Percentiles rank a stretch among this genome's conserved stretches.
These are phyloP conservation scores for Ariopsis seemanni DNA, from an alignment of 2,113 vertebrate genomes.

Conservation along the genomic window DNA sequence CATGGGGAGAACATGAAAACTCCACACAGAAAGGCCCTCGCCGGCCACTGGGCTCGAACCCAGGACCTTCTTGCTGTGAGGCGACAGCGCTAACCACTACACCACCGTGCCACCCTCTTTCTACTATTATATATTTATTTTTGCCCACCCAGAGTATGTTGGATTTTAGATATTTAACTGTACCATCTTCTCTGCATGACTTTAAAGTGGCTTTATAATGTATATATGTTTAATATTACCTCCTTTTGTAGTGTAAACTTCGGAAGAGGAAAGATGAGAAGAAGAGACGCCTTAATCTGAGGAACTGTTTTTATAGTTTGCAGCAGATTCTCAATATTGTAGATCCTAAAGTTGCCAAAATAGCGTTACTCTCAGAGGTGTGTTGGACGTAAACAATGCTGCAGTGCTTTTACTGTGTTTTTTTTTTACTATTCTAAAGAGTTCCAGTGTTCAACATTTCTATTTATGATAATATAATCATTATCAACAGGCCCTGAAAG, in stretches of 20 bases:
- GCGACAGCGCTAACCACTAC: too few species aligned
- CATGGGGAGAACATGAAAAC: too few species aligned
- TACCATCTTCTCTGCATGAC: neutral
- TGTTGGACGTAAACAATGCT: slow-evolving; percentile 6
- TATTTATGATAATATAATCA: neutral
- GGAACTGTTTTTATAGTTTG: slow-evolving; percentile 44
- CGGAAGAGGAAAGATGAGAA: slow-evolving; percentile 45
- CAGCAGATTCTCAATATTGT: slow-evolving; percentile 30
- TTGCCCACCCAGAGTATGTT: too few species aligned
- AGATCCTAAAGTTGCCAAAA: slow-evolving; percentile 21
- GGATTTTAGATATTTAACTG: neutral
- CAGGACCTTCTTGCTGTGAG: too few species aligned
- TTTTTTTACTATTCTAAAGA: neutral
- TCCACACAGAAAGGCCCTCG: too few species aligned
- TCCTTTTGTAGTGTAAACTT: slow-evolving; percentile 1
- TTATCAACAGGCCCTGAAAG: slow-evolving; percentile 53
- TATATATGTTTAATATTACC: neutral
- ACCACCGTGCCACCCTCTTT: too few species aligned
- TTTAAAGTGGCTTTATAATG: neutral
- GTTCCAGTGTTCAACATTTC: neutral
- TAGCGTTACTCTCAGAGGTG: slow-evolving; percentile 58
- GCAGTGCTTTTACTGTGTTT: neutral
- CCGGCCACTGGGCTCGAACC: too few species aligned
- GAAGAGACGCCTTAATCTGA: slow-evolving; percentile 41
- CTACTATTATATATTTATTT: too few species aligned